A percentile compares a stretch with the other conserved stretches of the same genome.
These are phyloP conservation scores for Dermatophagoides farinae DNA, from an alignment of 1,140 invertebrate species.

Conservation along the genomic window DNA sequence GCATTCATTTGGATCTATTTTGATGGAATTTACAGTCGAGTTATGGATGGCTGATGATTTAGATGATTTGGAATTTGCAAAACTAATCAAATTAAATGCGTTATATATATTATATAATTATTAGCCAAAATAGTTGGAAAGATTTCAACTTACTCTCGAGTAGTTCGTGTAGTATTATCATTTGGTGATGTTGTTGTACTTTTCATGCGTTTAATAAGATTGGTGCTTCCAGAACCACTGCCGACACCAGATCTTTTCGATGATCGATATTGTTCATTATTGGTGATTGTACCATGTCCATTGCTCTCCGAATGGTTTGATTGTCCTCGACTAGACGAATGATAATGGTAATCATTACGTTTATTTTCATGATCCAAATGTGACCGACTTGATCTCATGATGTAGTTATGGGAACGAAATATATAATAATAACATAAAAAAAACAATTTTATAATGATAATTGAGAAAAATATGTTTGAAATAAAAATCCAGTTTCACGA, in stretches of 20 bases:
- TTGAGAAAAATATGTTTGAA: no score
- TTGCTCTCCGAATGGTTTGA: not conserved
- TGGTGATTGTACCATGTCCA: not conserved
- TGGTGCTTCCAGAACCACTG: not conserved
- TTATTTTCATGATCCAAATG: not conserved
- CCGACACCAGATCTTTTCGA: not conserved
- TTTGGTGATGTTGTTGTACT: not conserved
- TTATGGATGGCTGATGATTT: not conserved
- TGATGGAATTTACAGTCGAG: not conserved
- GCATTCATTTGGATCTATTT: slow-evolving; percentile 9
- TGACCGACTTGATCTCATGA: not conserved
- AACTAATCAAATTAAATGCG: not conserved
- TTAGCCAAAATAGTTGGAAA: no score
- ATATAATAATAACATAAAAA: no score
- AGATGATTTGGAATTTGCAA: not conserved
- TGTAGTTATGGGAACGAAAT: no score
- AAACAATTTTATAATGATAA: no score
- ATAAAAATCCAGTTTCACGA: no score
- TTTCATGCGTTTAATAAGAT: slow-evolving; percentile 5
- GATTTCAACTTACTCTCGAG: no score
- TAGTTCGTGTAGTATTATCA: no score
- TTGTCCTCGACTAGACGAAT: not conserved
- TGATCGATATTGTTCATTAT: not conserved
- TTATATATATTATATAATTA: no score
- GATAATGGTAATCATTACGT: not conserved